Evolutionary conservation across 2,797 vertebrate species (phyloP).

Genomic region (Pseudochromis fuscus): DNA sequence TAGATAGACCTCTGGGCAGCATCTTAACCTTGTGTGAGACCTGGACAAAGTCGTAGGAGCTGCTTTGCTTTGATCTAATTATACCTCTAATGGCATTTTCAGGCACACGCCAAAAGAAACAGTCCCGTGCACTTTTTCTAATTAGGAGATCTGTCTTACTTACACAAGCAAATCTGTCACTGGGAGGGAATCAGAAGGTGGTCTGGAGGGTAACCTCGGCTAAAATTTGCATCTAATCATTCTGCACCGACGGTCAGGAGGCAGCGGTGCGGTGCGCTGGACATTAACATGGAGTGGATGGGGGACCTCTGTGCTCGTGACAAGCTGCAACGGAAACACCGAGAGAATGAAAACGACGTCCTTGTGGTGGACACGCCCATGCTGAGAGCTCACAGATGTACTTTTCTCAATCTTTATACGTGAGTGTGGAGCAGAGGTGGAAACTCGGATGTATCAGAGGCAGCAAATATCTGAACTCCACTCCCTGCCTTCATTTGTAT

Average conservation of each 20-base stretch:
- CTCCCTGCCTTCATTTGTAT: slow-evolving; percentile 33
- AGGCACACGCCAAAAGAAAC: slow-evolving; percentile 18
- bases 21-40: slow-evolving; percentile 42
- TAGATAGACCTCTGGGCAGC: slow-evolving; percentile 17
- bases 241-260: not conserved
- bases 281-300: slow-evolving; percentile 22
- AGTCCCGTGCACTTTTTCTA: slow-evolving; percentile 39
- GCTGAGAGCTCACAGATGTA: not conserved
- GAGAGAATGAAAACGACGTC: slow-evolving; percentile 39
- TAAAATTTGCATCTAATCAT: slow-evolving; percentile 26
- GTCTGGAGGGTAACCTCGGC: slow-evolving; percentile 24
- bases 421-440: not conserved
- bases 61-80: slow-evolving; percentile 37
- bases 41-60: slow-evolving; percentile 28
- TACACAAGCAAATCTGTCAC: slow-evolving; percentile 14
- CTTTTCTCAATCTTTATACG: slow-evolving; percentile 34
- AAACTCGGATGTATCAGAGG: slow-evolving; percentile 9
- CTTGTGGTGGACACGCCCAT: slow-evolving; percentile 14
- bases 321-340: slow-evolving; percentile 13
- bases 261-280: not conserved
- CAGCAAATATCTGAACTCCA: slow-evolving; percentile 6
- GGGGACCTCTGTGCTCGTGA: not conserved
- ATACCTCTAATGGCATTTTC: slow-evolving; percentile 37
- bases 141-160: slow-evolving; percentile 53
- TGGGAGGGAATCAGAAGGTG: slow-evolving; percentile 19